Evolutionary conservation across 2,113 vertebrate species (phyloP), one percentile per base, ranked within the genome.

Genomic region (Oncorhynchus mykiss): DNA sequence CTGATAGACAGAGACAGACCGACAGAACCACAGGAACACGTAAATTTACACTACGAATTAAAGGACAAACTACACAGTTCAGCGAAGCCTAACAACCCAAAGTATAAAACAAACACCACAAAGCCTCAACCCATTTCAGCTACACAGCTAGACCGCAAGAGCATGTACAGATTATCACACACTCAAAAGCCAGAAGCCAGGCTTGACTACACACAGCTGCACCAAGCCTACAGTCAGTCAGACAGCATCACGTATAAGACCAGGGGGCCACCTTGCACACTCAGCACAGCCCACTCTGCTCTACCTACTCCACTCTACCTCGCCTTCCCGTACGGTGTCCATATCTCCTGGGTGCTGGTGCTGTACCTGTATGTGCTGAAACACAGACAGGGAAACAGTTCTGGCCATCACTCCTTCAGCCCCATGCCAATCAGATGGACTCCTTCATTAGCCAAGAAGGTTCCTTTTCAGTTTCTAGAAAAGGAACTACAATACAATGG

Each of bases 291-390:
- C 72, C 34, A 69, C 34, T 29, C 9, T 45, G 62, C 67, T 70
- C 76, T 65, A 25, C 64, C 64, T 45, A 51, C 80, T 54, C 70
- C 70, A 51, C 18, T 34, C 67, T n/a, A 72, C 34, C 39, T 77
- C 68, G 85, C 87, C 76, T 85, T 88, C 74, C 81, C 83, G 83
- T 86, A 86, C 16, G 83, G 83, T 79, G 83, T 80, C 87, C 85
- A 86, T 67, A 83, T 86, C 85, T 84, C 73, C 76, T 88, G 87
- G 78, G 86, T 79, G 80, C n/a, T 49, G 68, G 79, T 85, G 79
- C 84, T 76, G 80, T 76, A 84, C 81, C 83, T 88, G 85, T 85
- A 78, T 80, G 80, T 76, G 80, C 87, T 88, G 87, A 81, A 85
- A 88, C 79, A 88, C 45, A 88, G 51, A 54, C 51, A 45, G 39